A percentile compares a stretch with the other conserved stretches of the same genome.
Conservation (phyloP, 2,113 vertebrate species). For the Ursus arctos region DNA sequence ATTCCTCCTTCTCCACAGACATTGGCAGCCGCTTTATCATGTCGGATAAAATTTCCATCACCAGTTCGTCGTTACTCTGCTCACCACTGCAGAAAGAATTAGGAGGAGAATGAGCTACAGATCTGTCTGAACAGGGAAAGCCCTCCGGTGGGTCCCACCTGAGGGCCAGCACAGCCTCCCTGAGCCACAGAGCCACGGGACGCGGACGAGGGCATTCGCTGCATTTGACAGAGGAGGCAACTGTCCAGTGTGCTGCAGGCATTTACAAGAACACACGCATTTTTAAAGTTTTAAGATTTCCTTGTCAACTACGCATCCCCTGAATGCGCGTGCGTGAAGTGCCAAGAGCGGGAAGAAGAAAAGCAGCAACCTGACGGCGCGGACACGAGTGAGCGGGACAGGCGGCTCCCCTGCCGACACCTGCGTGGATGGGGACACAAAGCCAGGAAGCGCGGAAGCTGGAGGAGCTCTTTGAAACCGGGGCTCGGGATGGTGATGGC, state of each 20-base stretch:
- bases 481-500: neutral
- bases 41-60: slow-evolving; percentile 73
- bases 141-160: neutral
- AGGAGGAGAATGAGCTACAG: neutral
- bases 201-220: rapidly evolving
- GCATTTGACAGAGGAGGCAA: neutral
- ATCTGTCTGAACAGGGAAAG: rapidly evolving
- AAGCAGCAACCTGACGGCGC: too few relatives aligned
- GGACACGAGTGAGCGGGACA: too few relatives aligned
- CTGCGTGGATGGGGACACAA: neutral
- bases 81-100: slow-evolving; percentile 52
- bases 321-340: neutral
- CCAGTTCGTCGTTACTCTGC: slow-evolving; percentile 71
- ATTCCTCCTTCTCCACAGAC: slow-evolving; percentile 75
- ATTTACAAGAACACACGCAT: neutral
- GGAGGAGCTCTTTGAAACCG: neutral
- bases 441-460: neutral
- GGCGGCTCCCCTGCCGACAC: too few relatives aligned
- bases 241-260: neutral
- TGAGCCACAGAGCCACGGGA: neutral
- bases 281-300: neutral
- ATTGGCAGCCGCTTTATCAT: slow-evolving; percentile 72
- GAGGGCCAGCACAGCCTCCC: too few relatives aligned
- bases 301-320: neutral
- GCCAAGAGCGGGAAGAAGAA: neutral